Percentiles rank a stretch among this genome's conserved stretches.
phyloP scores from a whole-genome alignment of 2,113 vertebrate genomes.

The Apus apus region DNA sequence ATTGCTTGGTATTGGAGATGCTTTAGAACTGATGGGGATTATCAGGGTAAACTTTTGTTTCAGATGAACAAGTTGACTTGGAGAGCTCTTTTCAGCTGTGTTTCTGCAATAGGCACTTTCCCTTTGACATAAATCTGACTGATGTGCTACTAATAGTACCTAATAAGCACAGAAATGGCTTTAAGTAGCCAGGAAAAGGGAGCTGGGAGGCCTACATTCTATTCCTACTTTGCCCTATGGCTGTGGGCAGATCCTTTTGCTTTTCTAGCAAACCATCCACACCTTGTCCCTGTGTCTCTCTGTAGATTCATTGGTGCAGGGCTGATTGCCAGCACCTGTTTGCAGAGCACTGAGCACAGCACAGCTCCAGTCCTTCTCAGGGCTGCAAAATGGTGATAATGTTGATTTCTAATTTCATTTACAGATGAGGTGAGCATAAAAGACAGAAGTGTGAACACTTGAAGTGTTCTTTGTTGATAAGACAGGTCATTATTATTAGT shows the following conservation, averaged over 20 bases:
- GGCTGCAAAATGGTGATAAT: neutral
- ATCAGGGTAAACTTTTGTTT: neutral
- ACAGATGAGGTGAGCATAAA: neutral
- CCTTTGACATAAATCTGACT: neutral
- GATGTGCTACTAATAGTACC: neutral
- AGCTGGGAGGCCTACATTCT: neutral
- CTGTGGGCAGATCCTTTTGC: neutral
- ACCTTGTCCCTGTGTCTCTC: neutral
- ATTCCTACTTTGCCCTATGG: neutral
- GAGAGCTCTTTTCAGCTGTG: neutral
- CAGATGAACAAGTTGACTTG: neutral
- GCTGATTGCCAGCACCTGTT: neutral
- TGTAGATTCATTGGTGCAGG: neutral
- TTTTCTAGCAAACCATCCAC: neutral
- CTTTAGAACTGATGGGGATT: neutral
- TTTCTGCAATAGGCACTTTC: neutral
- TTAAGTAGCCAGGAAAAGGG: neutral
- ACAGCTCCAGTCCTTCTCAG: neutral
- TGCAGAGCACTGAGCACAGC: neutral
- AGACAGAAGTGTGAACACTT: neutral
- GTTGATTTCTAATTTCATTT: neutral
- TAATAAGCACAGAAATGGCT: neutral
- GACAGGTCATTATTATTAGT: neutral
- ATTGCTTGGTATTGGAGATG: neutral
- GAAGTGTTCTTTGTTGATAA: neutral